Evolutionary conservation across 2,888 invertebrate species (phyloP).

Genomic region (Tipula confusa): DNA sequence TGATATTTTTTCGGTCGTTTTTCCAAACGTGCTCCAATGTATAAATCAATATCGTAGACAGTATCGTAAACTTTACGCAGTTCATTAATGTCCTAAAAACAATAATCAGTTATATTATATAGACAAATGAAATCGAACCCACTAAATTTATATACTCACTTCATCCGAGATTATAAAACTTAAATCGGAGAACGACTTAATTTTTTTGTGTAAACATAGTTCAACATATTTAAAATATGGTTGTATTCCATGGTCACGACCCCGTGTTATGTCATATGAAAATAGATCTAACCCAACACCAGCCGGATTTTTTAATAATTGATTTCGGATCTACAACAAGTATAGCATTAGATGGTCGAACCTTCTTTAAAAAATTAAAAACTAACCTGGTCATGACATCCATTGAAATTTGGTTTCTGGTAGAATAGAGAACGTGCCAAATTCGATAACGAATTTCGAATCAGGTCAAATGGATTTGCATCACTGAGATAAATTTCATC

Average conservation of each 20-base stretch:
- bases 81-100: constrained; percentile 53
- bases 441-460: constrained; percentile 39
- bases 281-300: constrained; percentile 60
- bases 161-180: background rate
- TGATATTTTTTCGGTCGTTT: constrained; percentile 56
- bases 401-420: constrained; percentile 42
- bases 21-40: constrained; percentile 65
- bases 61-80: constrained; percentile 44
- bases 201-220: constrained; percentile 59
- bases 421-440: constrained; percentile 55
- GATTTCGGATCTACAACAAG: background rate
- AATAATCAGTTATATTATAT: background rate
- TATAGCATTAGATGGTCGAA: background rate
- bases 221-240: constrained; percentile 68
- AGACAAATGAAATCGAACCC: constrained; percentile 35
- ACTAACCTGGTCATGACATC: constrained; percentile 29
- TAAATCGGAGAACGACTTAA: constrained; percentile 59
- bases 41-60: constrained; percentile 66
- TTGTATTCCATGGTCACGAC: constrained; percentile 66
- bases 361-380: background rate
- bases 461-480: background rate
- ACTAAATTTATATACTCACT: constrained; percentile 37
- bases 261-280: constrained; percentile 66
- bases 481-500: background rate
- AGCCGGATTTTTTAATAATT: background rate